Base-by-base conservation (phyloP, 1,140 invertebrate species). In the Brevipalpus yothersi region DNA sequence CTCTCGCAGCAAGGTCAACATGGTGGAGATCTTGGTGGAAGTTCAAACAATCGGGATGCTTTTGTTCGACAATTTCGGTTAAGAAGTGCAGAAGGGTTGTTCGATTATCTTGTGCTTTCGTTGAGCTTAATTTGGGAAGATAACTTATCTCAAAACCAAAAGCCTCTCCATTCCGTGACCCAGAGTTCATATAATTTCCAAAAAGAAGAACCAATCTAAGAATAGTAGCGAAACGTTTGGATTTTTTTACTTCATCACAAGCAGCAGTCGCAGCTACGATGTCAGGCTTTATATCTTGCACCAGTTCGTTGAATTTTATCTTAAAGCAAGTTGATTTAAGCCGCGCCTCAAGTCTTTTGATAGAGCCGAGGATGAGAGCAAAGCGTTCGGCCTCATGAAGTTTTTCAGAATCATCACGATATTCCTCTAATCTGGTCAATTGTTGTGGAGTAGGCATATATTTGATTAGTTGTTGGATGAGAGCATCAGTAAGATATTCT, bases 131-230 rank as follows among this genome's bases (percentile, higher is more conserved):
- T 77, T 96, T 96, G 0, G 89, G 84, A 2, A 98, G 75, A 70
- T 88, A 96, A 69, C 81, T 91, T 59, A 97, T 92, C 72, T 98
- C 91, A 72, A 96, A 98, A 7, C 88, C 94, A 67, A 89, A 83
- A 2, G 90, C 88, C 66, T 88, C 83, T 10, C 82, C 90, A 69
- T 94, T 94, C 64, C 82, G 83, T 0, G 88, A 90, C 0, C 91
- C 90, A 41, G 66, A 63, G 65, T 68, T 68, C 65, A 68, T 64
- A 53, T 61, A 63, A 56, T 68, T 68, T n/a, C 67, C 67, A 49
- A 65, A 62, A 11, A 94, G 70, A 0, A 97, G 75, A 60, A 97
- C 80, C 0, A 96, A 71, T 70, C 95, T 85, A 7, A 98, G 71
- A 17, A 97, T 80, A 67, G 82, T 83, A 0, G 82, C 80, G 71